A percentile compares a stretch with the other conserved stretches of the same genome.
Conservation (phyloP, 2,888 invertebrate genomes). For the Tethea ocularis region DNA sequence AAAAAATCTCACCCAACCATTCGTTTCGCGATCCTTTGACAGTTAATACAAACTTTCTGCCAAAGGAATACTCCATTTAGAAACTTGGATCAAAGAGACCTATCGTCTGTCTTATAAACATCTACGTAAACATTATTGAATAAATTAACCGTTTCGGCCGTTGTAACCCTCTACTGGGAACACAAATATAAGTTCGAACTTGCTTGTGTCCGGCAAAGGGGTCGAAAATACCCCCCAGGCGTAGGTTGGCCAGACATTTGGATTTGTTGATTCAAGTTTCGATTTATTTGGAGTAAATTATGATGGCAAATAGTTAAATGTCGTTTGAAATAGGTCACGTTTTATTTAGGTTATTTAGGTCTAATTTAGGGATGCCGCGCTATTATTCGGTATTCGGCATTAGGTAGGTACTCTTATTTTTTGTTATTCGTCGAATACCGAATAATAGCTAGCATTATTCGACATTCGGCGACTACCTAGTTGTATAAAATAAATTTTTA, state of each 20-base stretch:
- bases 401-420: no score
- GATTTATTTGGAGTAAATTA: neutral
- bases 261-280: neutral
- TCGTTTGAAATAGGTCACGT: neutral
- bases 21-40: neutral
- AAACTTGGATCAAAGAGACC: constrained; percentile 1
- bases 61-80: neutral
- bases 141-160: neutral
- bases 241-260: neutral
- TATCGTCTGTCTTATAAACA: constrained; percentile 5
- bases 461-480: no score
- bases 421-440: no score
- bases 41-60: neutral
- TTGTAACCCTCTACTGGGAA: neutral
- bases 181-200: constrained; percentile 3
- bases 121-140: constrained; percentile 3
- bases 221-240: constrained; percentile 1
- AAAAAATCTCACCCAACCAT: neutral
- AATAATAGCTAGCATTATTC: no score
- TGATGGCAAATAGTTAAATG: neutral
- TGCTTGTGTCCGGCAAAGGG: constrained; percentile 3
- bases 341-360: neutral
- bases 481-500: no score
- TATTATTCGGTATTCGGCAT: no score
- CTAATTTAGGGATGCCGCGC: no score